Conservation (phyloP, 1,140 invertebrate genomes). For the Neotoxoptera formosana region DNA sequence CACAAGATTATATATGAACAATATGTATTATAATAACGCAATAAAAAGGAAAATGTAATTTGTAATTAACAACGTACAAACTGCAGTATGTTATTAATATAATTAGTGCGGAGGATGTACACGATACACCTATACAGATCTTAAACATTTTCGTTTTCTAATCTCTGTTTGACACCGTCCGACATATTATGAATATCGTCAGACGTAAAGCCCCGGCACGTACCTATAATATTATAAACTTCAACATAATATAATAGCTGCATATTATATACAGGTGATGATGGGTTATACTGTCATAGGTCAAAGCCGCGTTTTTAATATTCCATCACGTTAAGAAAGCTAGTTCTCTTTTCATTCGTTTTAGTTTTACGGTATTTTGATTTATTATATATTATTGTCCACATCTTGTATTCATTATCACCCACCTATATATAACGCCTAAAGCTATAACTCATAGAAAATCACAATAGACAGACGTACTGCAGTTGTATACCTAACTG, state of each 20-base stretch:
- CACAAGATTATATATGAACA: not conserved
- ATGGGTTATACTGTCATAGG: not conserved
- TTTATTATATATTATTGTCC: conserved; percentile 16
- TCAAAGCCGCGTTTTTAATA: not conserved
- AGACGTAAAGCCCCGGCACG: not conserved
- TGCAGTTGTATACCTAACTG: not conserved
- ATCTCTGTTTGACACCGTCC: not conserved
- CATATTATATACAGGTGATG: not conserved
- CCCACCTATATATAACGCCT: not conserved
- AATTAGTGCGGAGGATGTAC: not conserved
- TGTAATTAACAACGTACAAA: not conserved
- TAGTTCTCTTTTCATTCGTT: not conserved
- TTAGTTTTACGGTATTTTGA: not conserved
- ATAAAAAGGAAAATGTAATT: conserved; percentile 16
- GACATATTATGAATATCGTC: not conserved
- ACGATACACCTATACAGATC: not conserved
- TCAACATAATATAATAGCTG: not conserved
- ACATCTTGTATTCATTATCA: not conserved
- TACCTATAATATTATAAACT: not conserved
- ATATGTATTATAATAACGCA: not conserved
- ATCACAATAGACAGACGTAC: too few species aligned
- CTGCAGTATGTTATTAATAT: not conserved
- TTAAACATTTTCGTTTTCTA: not conserved
- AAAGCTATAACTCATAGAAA: not conserved
- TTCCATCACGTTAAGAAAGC: conserved; percentile 22